phyloP scores from a whole-genome alignment of 2,797 vertebrate genomes.

The Epinephelus coioides region DNA sequence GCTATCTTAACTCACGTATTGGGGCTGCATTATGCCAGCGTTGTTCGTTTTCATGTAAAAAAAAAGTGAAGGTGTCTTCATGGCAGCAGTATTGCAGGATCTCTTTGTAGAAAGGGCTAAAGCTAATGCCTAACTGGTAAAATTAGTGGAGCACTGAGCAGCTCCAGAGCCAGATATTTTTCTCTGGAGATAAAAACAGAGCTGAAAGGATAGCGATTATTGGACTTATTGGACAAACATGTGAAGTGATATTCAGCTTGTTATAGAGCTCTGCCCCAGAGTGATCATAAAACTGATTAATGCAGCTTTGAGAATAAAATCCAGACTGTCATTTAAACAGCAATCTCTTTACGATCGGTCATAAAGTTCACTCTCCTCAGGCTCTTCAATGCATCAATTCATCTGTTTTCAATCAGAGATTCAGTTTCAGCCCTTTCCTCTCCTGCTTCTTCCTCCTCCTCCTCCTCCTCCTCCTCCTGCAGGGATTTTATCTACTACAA shows the following conservation, averaged over 20 bases:
- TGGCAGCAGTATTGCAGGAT: no score
- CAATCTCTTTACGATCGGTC: not conserved
- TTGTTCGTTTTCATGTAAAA: no score
- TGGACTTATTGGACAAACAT: not conserved
- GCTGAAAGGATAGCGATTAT: not conserved
- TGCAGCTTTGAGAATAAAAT: not conserved
- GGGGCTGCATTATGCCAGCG: no score
- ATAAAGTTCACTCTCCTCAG: not conserved
- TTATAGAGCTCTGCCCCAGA: not conserved
- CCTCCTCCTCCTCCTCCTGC: not conserved
- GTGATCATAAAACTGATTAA: not conserved
- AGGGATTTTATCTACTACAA: slow-evolving; percentile 98
- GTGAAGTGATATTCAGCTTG: not conserved
- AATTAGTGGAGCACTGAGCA: not conserved
- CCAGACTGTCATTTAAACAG: not conserved
- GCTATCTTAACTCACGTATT: no score
- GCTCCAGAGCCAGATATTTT: not conserved
- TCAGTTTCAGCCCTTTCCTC: not conserved
- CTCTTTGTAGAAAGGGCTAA: no score
- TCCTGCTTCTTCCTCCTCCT: not conserved
- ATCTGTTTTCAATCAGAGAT: not conserved
- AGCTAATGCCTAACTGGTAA: no score
- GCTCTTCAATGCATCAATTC: not conserved
- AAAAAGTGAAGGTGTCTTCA: no score
- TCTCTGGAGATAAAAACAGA: not conserved